phyloP scores from a whole-genome alignment of 2,797 vertebrate genomes.

The Channallabes apus region DNA sequence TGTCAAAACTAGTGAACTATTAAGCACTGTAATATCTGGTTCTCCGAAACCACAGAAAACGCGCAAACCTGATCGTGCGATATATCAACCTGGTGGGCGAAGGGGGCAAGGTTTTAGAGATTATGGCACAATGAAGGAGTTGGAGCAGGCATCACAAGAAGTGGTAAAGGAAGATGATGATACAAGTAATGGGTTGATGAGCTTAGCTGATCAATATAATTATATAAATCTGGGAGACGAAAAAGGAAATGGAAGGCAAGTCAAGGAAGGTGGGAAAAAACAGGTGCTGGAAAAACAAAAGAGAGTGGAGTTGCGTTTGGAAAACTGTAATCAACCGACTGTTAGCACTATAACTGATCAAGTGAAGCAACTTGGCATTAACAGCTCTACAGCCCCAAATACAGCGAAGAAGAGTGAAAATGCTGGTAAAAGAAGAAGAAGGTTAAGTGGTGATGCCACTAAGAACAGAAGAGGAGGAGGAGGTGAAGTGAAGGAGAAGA shows the following conservation, averaged over 20 bases:
- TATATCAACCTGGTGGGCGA: constrained; percentile 93
- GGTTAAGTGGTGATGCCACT: constrained; percentile 58
- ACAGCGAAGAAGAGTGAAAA: constrained; percentile 57
- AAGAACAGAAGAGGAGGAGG: constrained; percentile 44
- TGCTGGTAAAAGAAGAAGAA: constrained; percentile 51
- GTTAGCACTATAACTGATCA: constrained; percentile 72
- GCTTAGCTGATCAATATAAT: constrained; percentile 48
- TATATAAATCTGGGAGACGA: constrained; percentile 46
- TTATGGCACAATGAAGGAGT: constrained; percentile 25
- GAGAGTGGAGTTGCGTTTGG: constrained; percentile 25
- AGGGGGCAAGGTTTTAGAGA: constrained; percentile 67
- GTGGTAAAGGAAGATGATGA: constrained; percentile 63
- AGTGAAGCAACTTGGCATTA: constrained; percentile 77
- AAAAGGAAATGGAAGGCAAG: constrained; percentile 37
- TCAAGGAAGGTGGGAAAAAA: constrained; percentile 53
- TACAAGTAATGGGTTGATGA: constrained; percentile 31
- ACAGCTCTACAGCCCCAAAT: constrained; percentile 47
- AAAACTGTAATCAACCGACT: constrained; percentile 13
- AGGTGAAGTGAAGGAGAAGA: constrained; percentile 59
- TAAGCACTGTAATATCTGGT: constrained; percentile 35
- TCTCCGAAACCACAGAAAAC: constrained; percentile 70
- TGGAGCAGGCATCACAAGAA: constrained; percentile 28
- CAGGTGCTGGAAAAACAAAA: constrained; percentile 46
- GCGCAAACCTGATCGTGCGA: constrained; percentile 90
- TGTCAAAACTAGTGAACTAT: constrained; percentile 55